Percentiles rank a stretch among this genome's conserved stretches.
These are phyloP conservation scores for Athalia cordata DNA, from an alignment of 2,888 invertebrate genomes.

Conservation along the genomic window DNA sequence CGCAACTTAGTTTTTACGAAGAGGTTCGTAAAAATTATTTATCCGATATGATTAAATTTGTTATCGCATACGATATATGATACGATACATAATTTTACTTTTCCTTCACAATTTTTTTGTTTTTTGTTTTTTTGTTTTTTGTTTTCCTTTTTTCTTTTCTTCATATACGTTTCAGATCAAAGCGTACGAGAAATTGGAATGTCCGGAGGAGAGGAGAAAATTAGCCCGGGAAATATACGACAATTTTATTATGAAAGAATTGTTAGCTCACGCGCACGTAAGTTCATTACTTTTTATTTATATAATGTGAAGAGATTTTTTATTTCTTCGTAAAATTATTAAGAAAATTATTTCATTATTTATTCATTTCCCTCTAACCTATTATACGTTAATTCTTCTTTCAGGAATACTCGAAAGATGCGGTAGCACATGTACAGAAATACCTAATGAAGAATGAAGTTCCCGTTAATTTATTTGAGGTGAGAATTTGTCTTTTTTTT, in stretches of 20 bases:
- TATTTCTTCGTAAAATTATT: background rate
- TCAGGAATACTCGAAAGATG: constrained; percentile 98
- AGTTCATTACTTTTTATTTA: constrained; percentile 74
- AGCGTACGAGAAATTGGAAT: constrained; percentile 98
- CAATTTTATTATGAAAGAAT: constrained; percentile 99
- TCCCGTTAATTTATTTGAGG: constrained; percentile 98
- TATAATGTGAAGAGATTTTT: background rate
- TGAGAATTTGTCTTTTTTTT: constrained; percentile 75
- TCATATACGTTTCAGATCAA: constrained; percentile 86
- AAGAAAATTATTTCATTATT: background rate
- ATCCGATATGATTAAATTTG: background rate
- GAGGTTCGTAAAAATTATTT: constrained; percentile 83
- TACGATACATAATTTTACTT: too few species aligned
- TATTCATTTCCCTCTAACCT: background rate
- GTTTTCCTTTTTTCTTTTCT: constrained; percentile 4
- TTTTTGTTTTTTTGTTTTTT: constrained; percentile 30
- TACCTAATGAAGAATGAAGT: constrained; percentile 98
- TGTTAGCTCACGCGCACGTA: constrained; percentile 98
- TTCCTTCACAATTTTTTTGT: background rate
- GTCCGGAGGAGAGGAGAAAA: constrained; percentile 95
- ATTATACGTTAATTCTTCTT: constrained; percentile 75
- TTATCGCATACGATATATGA: background rate
- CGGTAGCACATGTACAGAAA: constrained; percentile 98
- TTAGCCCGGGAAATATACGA: constrained; percentile 98
- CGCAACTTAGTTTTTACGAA: constrained; percentile 99